phyloP scores from a whole-genome alignment of 92 coral and sea anemone species.

The Virgularia gustaviana region DNA sequence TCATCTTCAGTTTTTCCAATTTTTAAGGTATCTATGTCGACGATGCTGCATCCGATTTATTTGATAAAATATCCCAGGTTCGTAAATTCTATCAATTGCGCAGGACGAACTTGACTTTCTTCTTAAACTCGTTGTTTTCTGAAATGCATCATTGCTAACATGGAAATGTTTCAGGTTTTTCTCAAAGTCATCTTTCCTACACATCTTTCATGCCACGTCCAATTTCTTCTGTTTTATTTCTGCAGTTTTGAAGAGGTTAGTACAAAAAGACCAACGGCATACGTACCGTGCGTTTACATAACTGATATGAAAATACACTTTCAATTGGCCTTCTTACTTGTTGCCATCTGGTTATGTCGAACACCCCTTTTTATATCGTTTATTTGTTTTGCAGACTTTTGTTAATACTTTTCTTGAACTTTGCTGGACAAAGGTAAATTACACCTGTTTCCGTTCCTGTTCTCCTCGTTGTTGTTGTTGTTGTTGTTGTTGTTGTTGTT shows the following conservation, averaged over 20 bases:
- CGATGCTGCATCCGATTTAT: slow-evolving; percentile 78
- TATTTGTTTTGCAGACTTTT: slow-evolving; percentile 57
- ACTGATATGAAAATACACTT: no score
- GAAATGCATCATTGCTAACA: no score
- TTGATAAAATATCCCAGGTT: slow-evolving; percentile 64
- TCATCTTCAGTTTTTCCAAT: not conserved
- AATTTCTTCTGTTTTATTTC: slow-evolving; percentile 71
- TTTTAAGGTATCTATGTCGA: slow-evolving; percentile 57
- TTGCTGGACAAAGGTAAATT: slow-evolving; percentile 83
- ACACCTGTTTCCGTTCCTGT: not conserved
- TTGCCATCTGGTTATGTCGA: no score
- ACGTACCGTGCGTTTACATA: no score
- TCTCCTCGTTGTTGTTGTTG: not conserved
- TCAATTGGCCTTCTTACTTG: no score
- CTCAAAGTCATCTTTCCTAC: slow-evolving; percentile 85
- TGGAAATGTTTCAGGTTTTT: slow-evolving; percentile 68
- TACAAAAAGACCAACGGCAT: no score
- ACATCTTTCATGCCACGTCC: slow-evolving; percentile 82
- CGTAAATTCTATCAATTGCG: no score
- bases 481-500: not conserved
- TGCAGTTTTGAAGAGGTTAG: slow-evolving; percentile 83
- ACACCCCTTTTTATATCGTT: no score
- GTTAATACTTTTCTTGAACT: slow-evolving; percentile 71
- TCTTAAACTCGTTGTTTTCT: not conserved
- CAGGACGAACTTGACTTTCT: no score